Evolutionary conservation across 2,888 invertebrate genomes (phyloP).

Genomic region (Mycalesis mineus): DNA sequence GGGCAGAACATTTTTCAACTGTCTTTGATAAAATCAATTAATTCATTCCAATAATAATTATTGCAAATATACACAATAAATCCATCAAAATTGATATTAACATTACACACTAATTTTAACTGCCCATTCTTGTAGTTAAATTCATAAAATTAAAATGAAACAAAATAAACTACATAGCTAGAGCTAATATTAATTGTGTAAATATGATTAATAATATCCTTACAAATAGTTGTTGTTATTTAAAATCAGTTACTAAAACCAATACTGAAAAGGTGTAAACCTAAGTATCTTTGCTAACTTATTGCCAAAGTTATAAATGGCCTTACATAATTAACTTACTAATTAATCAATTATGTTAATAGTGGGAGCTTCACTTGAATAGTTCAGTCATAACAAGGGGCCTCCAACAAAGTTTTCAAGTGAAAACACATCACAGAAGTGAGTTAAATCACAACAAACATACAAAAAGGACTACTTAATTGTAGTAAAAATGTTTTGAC

Average conservation of each 20-base stretch:
- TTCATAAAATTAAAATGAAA: slow-evolving; percentile 44
- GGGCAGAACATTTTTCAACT: slow-evolving; percentile 19
- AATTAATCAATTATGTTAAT: slow-evolving; percentile 11
- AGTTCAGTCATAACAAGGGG: neutral
- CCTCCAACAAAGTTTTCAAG: neutral
- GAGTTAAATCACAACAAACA: neutral
- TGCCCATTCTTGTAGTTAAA: slow-evolving; percentile 29
- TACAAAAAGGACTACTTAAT: too few species aligned
- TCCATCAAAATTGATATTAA: slow-evolving; percentile 11
- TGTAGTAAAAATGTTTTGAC: too few species aligned
- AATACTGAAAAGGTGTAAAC: slow-evolving; percentile 71
- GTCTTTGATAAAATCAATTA: slow-evolving; percentile 2
- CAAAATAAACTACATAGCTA: slow-evolving; percentile 62
- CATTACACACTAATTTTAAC: slow-evolving; percentile 9
- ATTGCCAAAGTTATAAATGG: slow-evolving; percentile 67
- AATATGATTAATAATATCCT: slow-evolving; percentile 65
- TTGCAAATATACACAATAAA: slow-evolving; percentile 19
- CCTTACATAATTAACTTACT: slow-evolving; percentile 39
- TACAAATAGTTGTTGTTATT: slow-evolving; percentile 51
- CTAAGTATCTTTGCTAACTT: slow-evolving; percentile 63
- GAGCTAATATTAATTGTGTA: slow-evolving; percentile 65
- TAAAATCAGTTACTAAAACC: slow-evolving; percentile 60
- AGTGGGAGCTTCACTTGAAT: slow-evolving; percentile 37
- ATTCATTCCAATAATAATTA: neutral
- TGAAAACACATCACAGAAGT: neutral